Evolutionary conservation across 2,113 vertebrate species (phyloP).

Genomic region (Pseudois nayaur): DNA sequence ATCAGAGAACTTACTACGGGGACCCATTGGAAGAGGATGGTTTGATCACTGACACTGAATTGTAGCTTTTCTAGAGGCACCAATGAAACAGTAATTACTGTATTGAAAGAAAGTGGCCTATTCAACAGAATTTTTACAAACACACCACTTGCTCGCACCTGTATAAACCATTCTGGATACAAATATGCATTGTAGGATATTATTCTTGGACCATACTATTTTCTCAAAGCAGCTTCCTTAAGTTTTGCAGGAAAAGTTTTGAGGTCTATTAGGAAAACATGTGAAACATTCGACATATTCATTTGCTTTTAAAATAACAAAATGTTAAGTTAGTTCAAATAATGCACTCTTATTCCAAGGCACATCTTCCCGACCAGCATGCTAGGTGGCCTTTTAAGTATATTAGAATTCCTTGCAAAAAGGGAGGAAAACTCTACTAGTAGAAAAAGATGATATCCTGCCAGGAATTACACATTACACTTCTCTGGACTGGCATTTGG

Average conservation of each 20-base stretch:
- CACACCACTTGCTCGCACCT: conserved; percentile 53
- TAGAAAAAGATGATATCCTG: not conserved
- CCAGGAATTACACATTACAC: not conserved
- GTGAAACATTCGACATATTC: conserved; percentile 37
- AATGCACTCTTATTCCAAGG: conserved; percentile 32
- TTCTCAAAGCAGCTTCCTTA: conserved; percentile 40
- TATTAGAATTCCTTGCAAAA: not conserved
- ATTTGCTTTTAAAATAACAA: conserved; percentile 44
- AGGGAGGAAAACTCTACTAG: not conserved
- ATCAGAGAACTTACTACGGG: not conserved
- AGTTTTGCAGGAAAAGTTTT: conserved; percentile 21
- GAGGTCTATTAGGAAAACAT: conserved; percentile 54
- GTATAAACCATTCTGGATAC: conserved; percentile 50
- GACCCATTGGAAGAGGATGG: not conserved
- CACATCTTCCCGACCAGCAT: not conserved
- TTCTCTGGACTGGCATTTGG: not conserved
- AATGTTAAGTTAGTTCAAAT: conserved; percentile 37
- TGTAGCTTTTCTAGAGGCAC: not conserved
- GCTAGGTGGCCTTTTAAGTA: not conserved
- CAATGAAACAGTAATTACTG: conserved; percentile 15
- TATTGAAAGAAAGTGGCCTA: conserved; percentile 31
- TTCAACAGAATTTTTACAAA: conserved; percentile 38
- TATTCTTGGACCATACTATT: conserved; percentile 50
- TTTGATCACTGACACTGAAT: not conserved
- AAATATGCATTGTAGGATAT: conserved; percentile 50